These are phyloP conservation scores for Larimichthys crocea DNA, from an alignment of 2,113 vertebrate species.

Conservation along the genomic window DNA sequence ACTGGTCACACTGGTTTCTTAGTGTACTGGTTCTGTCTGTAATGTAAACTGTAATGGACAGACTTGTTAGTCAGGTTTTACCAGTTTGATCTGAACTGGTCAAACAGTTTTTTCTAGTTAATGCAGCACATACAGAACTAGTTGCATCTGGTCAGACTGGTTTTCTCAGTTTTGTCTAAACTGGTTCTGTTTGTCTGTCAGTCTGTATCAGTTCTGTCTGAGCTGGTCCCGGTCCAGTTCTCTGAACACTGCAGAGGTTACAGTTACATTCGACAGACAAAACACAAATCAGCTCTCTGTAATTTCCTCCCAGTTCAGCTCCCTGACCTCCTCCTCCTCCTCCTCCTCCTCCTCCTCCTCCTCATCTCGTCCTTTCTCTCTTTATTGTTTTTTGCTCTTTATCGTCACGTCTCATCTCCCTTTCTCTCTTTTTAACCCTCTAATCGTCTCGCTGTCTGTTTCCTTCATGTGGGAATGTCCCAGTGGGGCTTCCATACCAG, in stretches of 20 bases:
- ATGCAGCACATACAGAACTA: too few relatives aligned
- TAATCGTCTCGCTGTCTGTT: background rate
- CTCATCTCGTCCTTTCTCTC: too few relatives aligned
- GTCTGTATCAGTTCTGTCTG: background rate
- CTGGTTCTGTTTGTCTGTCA: background rate
- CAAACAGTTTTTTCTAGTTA: background rate
- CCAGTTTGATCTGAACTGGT: background rate
- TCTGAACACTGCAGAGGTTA: background rate
- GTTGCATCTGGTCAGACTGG: background rate
- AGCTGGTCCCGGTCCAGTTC: background rate
- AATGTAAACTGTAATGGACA: background rate
- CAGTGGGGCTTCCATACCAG: conserved; percentile 25
- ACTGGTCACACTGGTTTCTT: background rate
- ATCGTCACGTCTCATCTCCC: too few relatives aligned
- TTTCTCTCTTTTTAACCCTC: background rate
- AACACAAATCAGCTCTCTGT: background rate
- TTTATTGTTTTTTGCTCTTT: too few relatives aligned
- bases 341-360: too few relatives aligned
- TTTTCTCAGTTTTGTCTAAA: background rate
- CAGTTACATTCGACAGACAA: background rate
- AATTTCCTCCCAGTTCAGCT: conserved; percentile 14
- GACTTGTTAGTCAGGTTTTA: background rate
- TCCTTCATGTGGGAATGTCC: conserved; percentile 25
- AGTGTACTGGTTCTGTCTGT: background rate
- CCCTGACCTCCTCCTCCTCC: background rate